Evolutionary conservation across 2,888 invertebrate species (phyloP), one percentile per base, ranked within the genome.

Genomic region (Hypena proboscidalis): DNA sequence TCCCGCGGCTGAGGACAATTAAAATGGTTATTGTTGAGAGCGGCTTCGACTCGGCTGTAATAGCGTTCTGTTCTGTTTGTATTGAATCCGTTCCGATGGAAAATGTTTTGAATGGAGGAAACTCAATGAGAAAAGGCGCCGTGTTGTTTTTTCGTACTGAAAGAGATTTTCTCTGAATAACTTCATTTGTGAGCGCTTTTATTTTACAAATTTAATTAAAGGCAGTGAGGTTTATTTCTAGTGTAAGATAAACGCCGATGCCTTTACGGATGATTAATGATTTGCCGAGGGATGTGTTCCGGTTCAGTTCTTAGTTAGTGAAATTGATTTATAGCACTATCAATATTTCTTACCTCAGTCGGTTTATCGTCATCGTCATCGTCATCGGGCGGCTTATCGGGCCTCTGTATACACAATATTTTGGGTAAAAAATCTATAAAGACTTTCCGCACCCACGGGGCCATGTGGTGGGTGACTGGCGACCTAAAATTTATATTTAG

Each of bases 401-500:
- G 98, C 79, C 97, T 93, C 89, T 96, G 94, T 86, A 98, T 97
- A 86, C 96, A 95, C 71, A 98, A 92, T 85, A 96, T 94, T 85
- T 94, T 95, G 58, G 97, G 97, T 85, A 97, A 93, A 80, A 95
- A 93, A 84, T 96, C 94, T 85, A 96, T 96, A 89, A 97, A 97
- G 79, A 97, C 92, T 73, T 94, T 93, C 68, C 95, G 93, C 74
- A 97, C 97, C 97, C 97, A 97, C 37, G 97, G 97, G 49, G 97
- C 94, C 95, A 98, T 95, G 69, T 95, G 95, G 84, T 98, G 97
- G 55, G 97, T 97, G 48, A 97, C 97, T 22, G 97, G 97, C 49
- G 97, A 97, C 91, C 94, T 92, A 91, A 96, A 97, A 92, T 98
- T 97, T 74, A 98, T 96, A 86, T 97, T 98, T 74, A 98, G 93